Percentiles rank a stretch among this genome's conserved stretches.
Conservation (phyloP, 1,140 invertebrate species). For the Andricus grossulariae region DNA sequence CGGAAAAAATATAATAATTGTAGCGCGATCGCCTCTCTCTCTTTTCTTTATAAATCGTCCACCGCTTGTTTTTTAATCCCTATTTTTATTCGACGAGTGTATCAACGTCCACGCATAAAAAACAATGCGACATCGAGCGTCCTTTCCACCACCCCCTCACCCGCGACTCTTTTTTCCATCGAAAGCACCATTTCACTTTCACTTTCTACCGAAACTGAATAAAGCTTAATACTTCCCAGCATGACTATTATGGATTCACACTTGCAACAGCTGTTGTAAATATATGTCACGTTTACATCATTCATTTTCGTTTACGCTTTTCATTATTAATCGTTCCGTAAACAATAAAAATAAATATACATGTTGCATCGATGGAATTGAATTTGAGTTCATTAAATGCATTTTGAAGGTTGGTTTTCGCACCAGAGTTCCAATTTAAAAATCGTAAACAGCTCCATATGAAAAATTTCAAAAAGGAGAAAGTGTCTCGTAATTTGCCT, state of each 20-base stretch:
- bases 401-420: not conserved
- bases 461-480: no score
- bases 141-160: slow-evolving; percentile 1
- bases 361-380: slow-evolving; percentile 21
- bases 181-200: slow-evolving; percentile 66
- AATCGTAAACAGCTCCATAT: no score
- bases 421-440: not conserved
- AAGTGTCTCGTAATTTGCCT: no score
- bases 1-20: slow-evolving; percentile 5
- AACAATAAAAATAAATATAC: slow-evolving; percentile 26
- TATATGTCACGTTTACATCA: slow-evolving; percentile 28
- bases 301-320: slow-evolving; percentile 26
- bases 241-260: slow-evolving; percentile 21
- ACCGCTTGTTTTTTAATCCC: slow-evolving; percentile 23
- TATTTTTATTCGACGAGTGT: slow-evolving; percentile 26
- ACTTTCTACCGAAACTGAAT: slow-evolving; percentile 55
- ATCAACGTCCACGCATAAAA: slow-evolving; percentile 34
- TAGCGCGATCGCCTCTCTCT: slow-evolving; percentile 35
- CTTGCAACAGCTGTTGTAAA: slow-evolving; percentile 25
- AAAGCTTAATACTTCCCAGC: slow-evolving; percentile 16
- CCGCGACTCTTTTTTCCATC: slow-evolving; percentile 46
- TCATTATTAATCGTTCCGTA: slow-evolving; percentile 11
- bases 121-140: slow-evolving; percentile 46
- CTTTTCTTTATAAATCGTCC: slow-evolving; percentile 34
- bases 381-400: not conserved